Conservation (phyloP, 2,888 invertebrate species). For the Diaperis boleti region DNA sequence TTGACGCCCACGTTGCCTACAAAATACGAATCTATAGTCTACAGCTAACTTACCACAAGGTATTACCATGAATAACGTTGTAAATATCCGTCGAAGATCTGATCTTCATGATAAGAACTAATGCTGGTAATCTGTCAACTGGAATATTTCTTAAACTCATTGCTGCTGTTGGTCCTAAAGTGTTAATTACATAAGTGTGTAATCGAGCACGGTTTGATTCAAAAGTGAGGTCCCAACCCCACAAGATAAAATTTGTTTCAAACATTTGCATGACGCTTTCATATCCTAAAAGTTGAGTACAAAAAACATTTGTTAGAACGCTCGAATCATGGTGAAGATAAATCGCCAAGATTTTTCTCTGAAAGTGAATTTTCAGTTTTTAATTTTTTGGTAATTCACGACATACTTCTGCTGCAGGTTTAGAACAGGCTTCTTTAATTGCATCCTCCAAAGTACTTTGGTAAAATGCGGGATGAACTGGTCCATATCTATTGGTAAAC, state of each 20-base stretch:
- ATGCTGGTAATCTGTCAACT: slow-evolving; percentile 86
- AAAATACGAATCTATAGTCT: not conserved
- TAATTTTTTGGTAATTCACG: no score
- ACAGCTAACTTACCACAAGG: not conserved
- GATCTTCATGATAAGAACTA: slow-evolving; percentile 89
- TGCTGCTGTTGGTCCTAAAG: slow-evolving; percentile 86
- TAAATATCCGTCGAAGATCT: slow-evolving; percentile 91
- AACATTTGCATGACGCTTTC: slow-evolving; percentile 92
- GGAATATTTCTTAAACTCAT: slow-evolving; percentile 88
- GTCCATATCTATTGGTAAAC: slow-evolving; percentile 88
- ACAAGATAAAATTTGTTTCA: slow-evolving; percentile 90
- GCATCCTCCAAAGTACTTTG: slow-evolving; percentile 93
- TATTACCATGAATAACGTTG: slow-evolving; percentile 86
- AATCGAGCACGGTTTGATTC: slow-evolving; percentile 87
- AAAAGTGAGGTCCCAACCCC: slow-evolving; percentile 97
- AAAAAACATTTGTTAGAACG: slow-evolving; percentile 96
- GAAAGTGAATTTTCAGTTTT: no score
- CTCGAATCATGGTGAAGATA: slow-evolving; percentile 98
- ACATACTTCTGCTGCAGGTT: slow-evolving; percentile 88
- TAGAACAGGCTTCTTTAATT: slow-evolving; percentile 88
- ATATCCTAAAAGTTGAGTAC: slow-evolving; percentile 92
- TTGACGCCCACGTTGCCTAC: slow-evolving; percentile 89
- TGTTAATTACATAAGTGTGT: slow-evolving; percentile 79
- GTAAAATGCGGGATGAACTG: slow-evolving; percentile 90
- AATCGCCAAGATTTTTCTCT: slow-evolving; percentile 93